Evolutionary conservation across 2,113 vertebrate species (phyloP), one percentile per base, ranked within the genome.

Genomic region (Pycnonotus jocosus): DNA sequence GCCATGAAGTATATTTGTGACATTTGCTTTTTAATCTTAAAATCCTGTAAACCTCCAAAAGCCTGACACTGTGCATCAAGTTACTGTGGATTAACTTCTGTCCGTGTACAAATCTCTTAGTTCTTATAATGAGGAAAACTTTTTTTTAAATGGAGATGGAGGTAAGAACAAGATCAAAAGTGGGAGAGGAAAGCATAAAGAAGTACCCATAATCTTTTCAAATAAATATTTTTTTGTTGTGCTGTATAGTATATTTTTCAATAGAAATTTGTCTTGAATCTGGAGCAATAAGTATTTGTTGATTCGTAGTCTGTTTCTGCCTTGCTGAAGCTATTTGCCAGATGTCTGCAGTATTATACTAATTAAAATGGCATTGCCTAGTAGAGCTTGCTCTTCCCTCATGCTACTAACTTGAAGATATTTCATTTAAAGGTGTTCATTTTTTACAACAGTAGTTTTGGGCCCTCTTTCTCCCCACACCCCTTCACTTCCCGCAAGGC

Each of bases 211-310:
- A 62, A 88, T 93, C 20, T 81, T 62, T 95, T 92, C n/a, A 51
- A 86, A 35, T 69, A 66, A 57, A 38, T 56, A 35, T n/a, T 83
- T 21, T 21, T 72, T 17, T 82, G 17, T 62, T 81, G 37, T 87
- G n/a, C 86, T 92, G 35, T 87, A 44, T 69, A 80, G 18, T 60
- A 15, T 72, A 91, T 93, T 95, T 88, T 87, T 95, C 60, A 92
- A 72, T 61, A 78, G 14, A 91, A 76, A 86, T 96, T 88, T 90
- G 72, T 90, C 44, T 91, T 95, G 82, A 97, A 98, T 97, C 97
- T 98, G 98, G 98, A 98, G 98, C 98, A 98, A 98, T 95, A 98
- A 98, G 98, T 98, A 98, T 98, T 98, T 97, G 92, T 96, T 97
- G 94, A 97, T 98, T 89, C 4, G 71, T 96, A 92, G 30, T 96